Evolutionary conservation across 2,113 vertebrate genomes (phyloP).

Genomic region (Sigmodon hispidus): DNA sequence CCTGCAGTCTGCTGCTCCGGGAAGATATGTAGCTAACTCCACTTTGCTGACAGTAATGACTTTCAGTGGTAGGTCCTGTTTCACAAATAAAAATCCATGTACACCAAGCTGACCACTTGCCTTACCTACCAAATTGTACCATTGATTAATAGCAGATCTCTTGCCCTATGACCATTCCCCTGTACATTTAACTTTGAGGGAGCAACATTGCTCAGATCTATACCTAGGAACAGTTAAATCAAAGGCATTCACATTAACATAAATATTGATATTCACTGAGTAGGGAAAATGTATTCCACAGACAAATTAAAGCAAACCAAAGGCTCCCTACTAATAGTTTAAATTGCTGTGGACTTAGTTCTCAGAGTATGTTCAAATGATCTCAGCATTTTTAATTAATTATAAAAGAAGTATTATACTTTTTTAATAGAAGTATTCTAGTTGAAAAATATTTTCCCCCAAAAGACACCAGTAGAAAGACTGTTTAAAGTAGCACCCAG

Average conservation of each 20-base stretch:
- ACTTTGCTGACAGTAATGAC: neutral
- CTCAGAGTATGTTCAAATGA: neutral
- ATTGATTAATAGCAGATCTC: neutral
- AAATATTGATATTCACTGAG: slow-evolving; percentile 15
- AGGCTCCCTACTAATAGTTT: neutral
- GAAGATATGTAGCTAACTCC: neutral
- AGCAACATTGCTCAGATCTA: neutral
- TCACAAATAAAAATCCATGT: neutral
- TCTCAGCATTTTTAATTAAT: neutral
- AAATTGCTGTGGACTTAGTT: neutral
- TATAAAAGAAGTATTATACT: slow-evolving; percentile 43
- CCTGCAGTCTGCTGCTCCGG: neutral
- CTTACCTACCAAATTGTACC: neutral
- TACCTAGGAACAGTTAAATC: neutral
- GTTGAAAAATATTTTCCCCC: neutral
- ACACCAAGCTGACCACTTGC: neutral
- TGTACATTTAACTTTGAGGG: neutral
- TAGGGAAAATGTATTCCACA: neutral
- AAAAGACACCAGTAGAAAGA: neutral
- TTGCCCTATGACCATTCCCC: neutral
- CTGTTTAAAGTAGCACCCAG: neutral
- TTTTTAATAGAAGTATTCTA: slow-evolving; percentile 34
- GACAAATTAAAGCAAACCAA: neutral
- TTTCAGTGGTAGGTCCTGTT: neutral
- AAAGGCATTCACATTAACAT: neutral